A percentile compares a stretch with the other conserved stretches of the same genome.
Evolutionary conservation across 2,797 vertebrate genomes (phyloP).

Genomic region (Stomatorhinus walkeri): DNA sequence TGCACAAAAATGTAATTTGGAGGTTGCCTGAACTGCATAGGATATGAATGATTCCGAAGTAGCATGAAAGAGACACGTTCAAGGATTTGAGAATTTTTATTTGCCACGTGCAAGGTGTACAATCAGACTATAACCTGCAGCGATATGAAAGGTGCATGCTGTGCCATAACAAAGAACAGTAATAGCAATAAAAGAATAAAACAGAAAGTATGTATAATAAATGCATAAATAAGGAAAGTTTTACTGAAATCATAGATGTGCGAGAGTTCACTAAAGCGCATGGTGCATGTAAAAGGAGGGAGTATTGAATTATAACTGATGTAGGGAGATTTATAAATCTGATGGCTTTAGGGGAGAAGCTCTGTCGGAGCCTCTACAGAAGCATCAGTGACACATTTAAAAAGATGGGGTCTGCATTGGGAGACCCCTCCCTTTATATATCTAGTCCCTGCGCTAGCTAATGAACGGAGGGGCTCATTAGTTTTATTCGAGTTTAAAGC

Average conservation of each 20-base stretch:
- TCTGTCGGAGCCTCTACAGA: neutral
- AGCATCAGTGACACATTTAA: neutral
- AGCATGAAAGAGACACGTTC: neutral
- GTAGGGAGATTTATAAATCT: neutral
- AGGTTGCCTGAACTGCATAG: neutral
- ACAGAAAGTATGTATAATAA: neutral
- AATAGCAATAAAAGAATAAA: neutral
- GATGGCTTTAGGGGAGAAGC: neutral
- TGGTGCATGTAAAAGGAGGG: neutral
- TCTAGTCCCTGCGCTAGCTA: neutral
- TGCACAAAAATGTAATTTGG: neutral
- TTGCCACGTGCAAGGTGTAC: neutral
- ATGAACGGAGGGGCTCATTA: neutral
- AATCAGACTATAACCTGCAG: neutral
- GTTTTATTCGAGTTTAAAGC: slow-evolving; percentile 10
- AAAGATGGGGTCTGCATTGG: neutral
- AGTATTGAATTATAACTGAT: neutral
- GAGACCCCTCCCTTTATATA: neutral
- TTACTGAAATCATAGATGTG: neutral
- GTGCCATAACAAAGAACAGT: neutral
- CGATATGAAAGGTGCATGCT: neutral
- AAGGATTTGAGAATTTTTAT: neutral
- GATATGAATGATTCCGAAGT: slow-evolving; percentile 6
- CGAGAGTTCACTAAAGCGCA: neutral
- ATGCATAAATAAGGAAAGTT: neutral